Base-by-base conservation (phyloP, 2,888 invertebrate genomes). In the Cinara cedri region DNA sequence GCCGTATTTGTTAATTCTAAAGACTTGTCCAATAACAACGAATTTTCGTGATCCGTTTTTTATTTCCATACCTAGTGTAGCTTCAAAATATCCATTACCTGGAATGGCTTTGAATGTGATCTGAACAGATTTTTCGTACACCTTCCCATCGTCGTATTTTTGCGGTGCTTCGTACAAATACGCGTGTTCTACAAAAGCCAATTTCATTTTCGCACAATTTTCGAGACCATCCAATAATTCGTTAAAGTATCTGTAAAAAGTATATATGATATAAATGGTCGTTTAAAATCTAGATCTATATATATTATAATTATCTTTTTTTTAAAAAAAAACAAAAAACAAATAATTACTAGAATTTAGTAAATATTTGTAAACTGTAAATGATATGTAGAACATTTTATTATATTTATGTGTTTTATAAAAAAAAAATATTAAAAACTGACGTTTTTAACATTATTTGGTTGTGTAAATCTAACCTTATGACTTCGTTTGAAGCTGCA, bases 1-100 rank as follows among this genome's bases (percentile, higher is more conserved):
- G 0, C 83, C 83, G 57, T 83, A 83, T 14, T 70, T 24, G 34
- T 83, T 83, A 44, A 83, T 83, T 26, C 83, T 74, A n/a, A 82
- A 75, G 3, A 83, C 72, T 34, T 83, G 80, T 9, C 81, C 81
- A 34, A 81, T 75, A 9, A 82, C 68, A 26, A 34, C 55, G 65
- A 72, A 82, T 24, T n/a, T 60, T 49, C 70, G 57, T 9, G 24
- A 19, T 42, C 65, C 75, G n/a, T 72, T 62, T 26, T 26, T 71
- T n/a, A 1, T 34, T 11, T 57, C 21, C 4, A 82, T 81, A 13
- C 81, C 81, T 0, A 82, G 24, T 13, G 78, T 78, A 1, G 78
- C 81, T 60, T 81, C 80, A 26, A 75, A 81, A n/a, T 75, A 70
- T 54, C 81, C 81, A 13, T 75, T 46, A 8, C 75, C 71, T 3